Conservation (phyloP, 2,888 invertebrate genomes). For the Drosophila ustulata region DNA sequence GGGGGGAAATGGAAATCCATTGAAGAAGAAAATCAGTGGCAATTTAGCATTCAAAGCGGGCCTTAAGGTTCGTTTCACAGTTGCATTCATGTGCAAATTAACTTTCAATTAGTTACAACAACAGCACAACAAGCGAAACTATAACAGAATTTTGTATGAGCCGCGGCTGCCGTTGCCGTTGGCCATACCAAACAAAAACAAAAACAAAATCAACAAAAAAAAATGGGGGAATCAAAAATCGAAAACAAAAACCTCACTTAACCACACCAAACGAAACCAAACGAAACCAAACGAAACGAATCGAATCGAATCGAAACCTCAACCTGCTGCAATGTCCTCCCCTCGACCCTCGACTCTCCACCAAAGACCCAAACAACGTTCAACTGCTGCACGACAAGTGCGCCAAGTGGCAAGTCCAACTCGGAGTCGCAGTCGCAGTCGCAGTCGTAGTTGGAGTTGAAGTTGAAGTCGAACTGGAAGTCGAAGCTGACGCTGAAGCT, state of each 20-base stretch:
- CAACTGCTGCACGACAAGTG: constrained; percentile 64
- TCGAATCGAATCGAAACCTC: constrained; percentile 7
- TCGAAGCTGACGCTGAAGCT: constrained; percentile 1
- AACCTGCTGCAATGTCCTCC: not conserved
- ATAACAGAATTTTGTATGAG: constrained; percentile 60
- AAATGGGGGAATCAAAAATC: not conserved
- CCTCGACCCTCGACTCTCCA: not conserved
- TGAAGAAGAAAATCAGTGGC: constrained; percentile 25
- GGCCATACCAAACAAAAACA: constrained; percentile 23
- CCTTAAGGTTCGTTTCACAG: constrained; percentile 56
- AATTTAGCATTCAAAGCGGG: constrained; percentile 57
- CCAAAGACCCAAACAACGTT: constrained; percentile 31
- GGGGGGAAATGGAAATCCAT: constrained; percentile 20
- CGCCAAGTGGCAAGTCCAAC: constrained; percentile 54
- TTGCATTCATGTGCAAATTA: constrained; percentile 68
- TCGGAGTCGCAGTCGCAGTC: constrained; percentile 22
- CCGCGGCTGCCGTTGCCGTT: constrained; percentile 18
- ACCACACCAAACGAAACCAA: constrained; percentile 14
- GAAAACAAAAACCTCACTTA: not conserved
- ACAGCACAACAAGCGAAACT: constrained; percentile 45
- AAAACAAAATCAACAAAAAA: not conserved
- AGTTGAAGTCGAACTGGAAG: constrained; percentile 22
- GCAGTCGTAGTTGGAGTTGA: constrained; percentile 7
- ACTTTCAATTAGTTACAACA: constrained; percentile 66
- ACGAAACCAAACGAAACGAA: constrained; percentile 7